Base-by-base conservation (phyloP, 35 echinoderm and acorn worm genomes). In the Heliocidaris erythrogramma region DNA sequence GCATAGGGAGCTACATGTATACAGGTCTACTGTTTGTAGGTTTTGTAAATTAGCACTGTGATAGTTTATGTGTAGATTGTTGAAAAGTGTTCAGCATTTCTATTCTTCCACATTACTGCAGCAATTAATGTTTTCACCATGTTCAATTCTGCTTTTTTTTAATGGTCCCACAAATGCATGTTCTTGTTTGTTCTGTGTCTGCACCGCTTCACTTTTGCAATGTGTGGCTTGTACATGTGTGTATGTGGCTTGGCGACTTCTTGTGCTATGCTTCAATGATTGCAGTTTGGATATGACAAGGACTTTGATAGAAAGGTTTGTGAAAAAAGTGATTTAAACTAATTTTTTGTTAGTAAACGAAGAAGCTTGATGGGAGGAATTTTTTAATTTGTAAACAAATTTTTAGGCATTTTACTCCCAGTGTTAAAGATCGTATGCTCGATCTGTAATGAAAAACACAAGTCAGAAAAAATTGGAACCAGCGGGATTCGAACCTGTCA, bases 251-350 rank as follows among this genome's bases (percentile, higher is more conserved):
- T 27, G 52, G 29, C 27, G 93, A 13, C 65, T 94, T 69, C 59
- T 84, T 69, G 59, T 30, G 60, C 32, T 59, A 9, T 93, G 93
- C 56, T 61, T 94, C 42, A 17, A 92, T 47, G 49, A 78, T n/a
- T 7, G 18, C 65, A 78, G 65, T 78, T 78, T 78, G 65, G 65
- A n/a, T n/a, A 78, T n/a, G 65, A 78, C 65, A 78, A 78, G 65
- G 65, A 78, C 65, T 78, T 78, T 78, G 65, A 78, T n/a, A 78
- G 27, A 78, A 78, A 78, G 65, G 65, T 78, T 78, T 78, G 65
- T 78, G 18, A 78, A 56, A 9, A 78, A n/a, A 7, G 27, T 78
- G 65, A 78, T 21, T 78, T 10, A 14, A 56, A 56, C 14, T 2
- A 56, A 56, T 12, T 42, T 42, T 42, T 42, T 42, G n/a, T n/a